phyloP scores from a whole-genome alignment of 2,113 vertebrate genomes.

The Gallinago media region DNA sequence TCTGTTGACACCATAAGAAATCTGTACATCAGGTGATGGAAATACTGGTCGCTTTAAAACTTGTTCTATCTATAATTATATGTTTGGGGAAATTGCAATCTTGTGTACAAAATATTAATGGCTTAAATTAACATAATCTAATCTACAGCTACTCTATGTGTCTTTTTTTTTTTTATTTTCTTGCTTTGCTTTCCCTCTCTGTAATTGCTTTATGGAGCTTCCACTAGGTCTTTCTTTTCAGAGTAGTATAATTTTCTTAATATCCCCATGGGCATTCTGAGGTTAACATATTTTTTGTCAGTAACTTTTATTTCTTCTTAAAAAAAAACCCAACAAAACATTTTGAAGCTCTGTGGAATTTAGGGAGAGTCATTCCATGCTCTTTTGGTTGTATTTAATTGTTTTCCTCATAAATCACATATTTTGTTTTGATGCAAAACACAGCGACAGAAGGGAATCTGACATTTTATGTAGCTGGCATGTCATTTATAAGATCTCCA shows the following conservation, averaged over 20 bases:
- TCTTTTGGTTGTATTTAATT: slow-evolving; percentile 51
- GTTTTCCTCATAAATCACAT: slow-evolving; percentile 63
- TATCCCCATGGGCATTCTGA: neutral
- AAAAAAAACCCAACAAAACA: neutral
- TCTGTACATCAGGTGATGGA: neutral
- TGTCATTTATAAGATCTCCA: slow-evolving; percentile 56
- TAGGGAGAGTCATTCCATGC: slow-evolving; percentile 25
- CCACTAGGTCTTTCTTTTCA: neutral
- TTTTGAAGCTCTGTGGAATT: slow-evolving; percentile 49
- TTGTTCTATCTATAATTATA: neutral
- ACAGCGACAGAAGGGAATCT: slow-evolving; percentile 42
- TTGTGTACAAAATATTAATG: neutral
- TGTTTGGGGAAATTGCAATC: neutral
- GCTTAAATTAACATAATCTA: neutral
- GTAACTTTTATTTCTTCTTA: slow-evolving; percentile 42
- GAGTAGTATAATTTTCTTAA: neutral
- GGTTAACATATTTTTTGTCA: neutral
- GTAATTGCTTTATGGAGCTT: neutral
- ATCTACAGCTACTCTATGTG: neutral
- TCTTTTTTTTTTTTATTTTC: neutral
- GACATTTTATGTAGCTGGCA: slow-evolving; percentile 56
- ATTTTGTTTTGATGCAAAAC: slow-evolving; percentile 64
- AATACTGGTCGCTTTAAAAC: neutral
- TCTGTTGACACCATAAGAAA: neutral
- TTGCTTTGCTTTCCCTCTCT: neutral